A percentile compares a stretch with the other conserved stretches of the same genome.
Conservation (phyloP, 2,888 invertebrate genomes). For the Latheticus oryzae region DNA sequence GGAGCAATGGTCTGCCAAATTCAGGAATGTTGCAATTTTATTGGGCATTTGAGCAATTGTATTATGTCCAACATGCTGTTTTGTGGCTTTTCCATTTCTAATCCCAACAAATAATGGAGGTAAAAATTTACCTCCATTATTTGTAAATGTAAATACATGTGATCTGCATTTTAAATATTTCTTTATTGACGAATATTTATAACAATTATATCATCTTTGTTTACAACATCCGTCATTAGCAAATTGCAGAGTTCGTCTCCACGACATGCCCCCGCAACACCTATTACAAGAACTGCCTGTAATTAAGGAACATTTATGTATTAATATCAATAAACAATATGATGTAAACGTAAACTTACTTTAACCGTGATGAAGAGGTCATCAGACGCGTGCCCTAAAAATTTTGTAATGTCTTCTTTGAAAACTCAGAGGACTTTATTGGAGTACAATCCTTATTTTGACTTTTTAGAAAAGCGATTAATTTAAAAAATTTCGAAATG, state of each 20-base stretch:
- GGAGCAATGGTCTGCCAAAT: neutral
- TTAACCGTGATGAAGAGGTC: neutral
- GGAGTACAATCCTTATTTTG: neutral
- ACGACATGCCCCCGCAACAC: slow-evolving; percentile 8
- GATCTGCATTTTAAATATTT: slow-evolving; percentile 5
- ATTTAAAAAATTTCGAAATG: slow-evolving; percentile 8
- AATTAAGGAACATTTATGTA: slow-evolving; percentile 6
- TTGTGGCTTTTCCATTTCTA: neutral
- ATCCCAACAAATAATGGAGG: neutral
- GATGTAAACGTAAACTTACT: slow-evolving; percentile 2
- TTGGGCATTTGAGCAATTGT: neutral
- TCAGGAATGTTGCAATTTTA: neutral
- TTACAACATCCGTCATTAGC: neutral
- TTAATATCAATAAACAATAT: neutral
- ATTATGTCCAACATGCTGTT: neutral
- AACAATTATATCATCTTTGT: slow-evolving; percentile 8
- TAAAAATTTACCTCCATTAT: no score
- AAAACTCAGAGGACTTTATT: slow-evolving; percentile 1
- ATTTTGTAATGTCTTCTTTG: slow-evolving; percentile 7
- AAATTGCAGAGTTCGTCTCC: slow-evolving; percentile 9
- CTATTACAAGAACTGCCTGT: slow-evolving; percentile 6
- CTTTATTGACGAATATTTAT: slow-evolving; percentile 1
- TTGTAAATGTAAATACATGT: no score
- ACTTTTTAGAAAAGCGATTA: neutral
- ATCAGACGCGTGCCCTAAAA: slow-evolving; percentile 1